phyloP scores from a whole-genome alignment of 1,140 invertebrate species.

The Kradibia gibbosae region DNA sequence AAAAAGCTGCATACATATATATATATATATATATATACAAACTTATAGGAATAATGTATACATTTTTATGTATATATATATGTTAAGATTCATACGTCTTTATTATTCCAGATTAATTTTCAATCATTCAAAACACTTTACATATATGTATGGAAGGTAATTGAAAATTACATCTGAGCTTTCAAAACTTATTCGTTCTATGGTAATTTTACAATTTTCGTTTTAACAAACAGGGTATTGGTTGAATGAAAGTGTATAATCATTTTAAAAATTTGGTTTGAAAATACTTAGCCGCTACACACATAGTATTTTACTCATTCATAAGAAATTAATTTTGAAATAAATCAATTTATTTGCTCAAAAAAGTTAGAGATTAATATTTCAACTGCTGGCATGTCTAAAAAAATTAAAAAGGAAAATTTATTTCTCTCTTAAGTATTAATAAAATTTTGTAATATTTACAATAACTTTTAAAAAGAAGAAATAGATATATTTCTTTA shows the following conservation, averaged over 20 bases:
- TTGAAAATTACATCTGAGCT: not conserved
- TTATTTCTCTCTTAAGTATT: not conserved
- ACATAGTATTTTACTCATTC: not conserved
- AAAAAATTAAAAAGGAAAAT: not conserved
- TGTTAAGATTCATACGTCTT: no score
- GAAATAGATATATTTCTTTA: no score
- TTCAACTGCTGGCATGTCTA: not conserved
- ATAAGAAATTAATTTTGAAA: not conserved
- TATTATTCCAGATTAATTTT: no score
- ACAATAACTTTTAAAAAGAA: no score
- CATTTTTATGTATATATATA: no score
- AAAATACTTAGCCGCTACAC: not conserved
- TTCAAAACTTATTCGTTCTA: not conserved
- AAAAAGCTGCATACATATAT: no score
- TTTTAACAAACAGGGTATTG: not conserved
- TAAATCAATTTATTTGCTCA: not conserved
- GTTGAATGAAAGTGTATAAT: not conserved
- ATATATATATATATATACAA: no score
- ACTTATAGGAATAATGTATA: no score
- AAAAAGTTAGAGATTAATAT: slow-evolving; percentile 21
- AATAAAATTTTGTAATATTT: not conserved
- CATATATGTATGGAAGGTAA: not conserved
- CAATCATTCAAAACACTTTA: no score
- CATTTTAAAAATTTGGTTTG: slow-evolving; percentile 4
- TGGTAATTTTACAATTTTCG: not conserved